These are phyloP conservation scores for Columbina picui DNA, from an alignment of 2,113 vertebrate genomes.

Conservation along the genomic window DNA sequence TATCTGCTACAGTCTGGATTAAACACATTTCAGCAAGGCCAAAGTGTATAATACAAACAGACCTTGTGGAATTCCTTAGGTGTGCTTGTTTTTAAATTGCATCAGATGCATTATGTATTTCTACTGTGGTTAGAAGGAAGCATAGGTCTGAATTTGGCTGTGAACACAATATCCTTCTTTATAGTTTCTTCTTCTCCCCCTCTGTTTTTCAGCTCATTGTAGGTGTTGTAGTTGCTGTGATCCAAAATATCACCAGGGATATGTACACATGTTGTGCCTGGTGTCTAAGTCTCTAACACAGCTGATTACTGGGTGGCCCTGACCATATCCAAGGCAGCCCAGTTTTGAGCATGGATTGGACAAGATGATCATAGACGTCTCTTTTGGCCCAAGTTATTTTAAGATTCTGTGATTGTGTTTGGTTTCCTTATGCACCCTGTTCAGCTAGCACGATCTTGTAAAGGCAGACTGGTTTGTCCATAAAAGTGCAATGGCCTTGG, in stretches of 20 bases:
- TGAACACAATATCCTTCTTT: background rate
- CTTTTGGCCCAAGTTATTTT: background rate
- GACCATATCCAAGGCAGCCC: background rate
- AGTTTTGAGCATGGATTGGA: background rate
- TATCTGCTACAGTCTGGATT: background rate
- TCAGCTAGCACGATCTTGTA: background rate
- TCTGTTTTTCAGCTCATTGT: background rate
- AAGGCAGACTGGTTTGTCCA: background rate
- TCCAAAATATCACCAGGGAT: background rate
- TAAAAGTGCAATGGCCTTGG: background rate
- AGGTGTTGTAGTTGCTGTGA: background rate
- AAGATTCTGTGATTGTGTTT: background rate
- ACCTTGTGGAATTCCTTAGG: background rate
- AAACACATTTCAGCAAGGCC: rapidly evolving
- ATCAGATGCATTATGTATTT: background rate
- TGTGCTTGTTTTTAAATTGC: background rate
- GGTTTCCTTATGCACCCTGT: background rate
- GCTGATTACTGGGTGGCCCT: background rate
- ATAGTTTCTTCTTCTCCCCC: background rate
- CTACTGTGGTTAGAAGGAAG: background rate
- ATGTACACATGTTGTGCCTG: rapidly evolving
- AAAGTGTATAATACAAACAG: background rate
- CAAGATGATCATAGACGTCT: background rate
- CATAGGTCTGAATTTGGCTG: background rate
- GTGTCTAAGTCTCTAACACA: background rate